Conservation (phyloP, 1,140 invertebrate genomes). For the Trichomalopsis sarcophagae region DNA sequence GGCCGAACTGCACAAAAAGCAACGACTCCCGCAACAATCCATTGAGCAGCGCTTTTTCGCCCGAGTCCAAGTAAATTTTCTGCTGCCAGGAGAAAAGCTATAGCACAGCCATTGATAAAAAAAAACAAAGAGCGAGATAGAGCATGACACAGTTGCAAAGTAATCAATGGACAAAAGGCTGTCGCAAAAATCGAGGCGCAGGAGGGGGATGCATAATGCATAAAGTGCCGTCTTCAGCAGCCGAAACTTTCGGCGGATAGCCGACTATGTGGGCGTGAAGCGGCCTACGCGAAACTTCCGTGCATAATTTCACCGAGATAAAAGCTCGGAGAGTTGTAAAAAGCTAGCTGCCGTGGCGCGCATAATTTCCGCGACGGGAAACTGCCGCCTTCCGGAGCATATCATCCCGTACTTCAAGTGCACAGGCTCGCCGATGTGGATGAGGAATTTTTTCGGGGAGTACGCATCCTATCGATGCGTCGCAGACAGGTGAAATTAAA, state of each 20-base stretch:
- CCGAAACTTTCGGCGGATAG: neutral
- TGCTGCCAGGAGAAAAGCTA: neutral
- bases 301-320: slow-evolving; percentile 7
- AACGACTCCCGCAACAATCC: neutral
- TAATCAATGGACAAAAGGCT: slow-evolving; percentile 12
- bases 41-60: neutral
- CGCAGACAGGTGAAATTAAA: neutral
- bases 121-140: neutral
- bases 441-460: neutral
- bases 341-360: neutral
- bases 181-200: slow-evolving; percentile 49
- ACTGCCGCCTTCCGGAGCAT: neutral
- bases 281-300: neutral
- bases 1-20: neutral
- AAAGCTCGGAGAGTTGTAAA: neutral
- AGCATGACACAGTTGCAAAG: neutral
- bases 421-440: neutral
- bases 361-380: slow-evolving; percentile 6
- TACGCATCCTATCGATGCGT: neutral
- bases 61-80: neutral
- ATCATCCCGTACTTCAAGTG: neutral
- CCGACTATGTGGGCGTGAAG: neutral
- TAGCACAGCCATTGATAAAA: neutral
- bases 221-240: neutral
- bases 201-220: slow-evolving; percentile 31